phyloP scores from a whole-genome alignment of 2,113 vertebrate species.

The Corydoras sp. region DNA sequence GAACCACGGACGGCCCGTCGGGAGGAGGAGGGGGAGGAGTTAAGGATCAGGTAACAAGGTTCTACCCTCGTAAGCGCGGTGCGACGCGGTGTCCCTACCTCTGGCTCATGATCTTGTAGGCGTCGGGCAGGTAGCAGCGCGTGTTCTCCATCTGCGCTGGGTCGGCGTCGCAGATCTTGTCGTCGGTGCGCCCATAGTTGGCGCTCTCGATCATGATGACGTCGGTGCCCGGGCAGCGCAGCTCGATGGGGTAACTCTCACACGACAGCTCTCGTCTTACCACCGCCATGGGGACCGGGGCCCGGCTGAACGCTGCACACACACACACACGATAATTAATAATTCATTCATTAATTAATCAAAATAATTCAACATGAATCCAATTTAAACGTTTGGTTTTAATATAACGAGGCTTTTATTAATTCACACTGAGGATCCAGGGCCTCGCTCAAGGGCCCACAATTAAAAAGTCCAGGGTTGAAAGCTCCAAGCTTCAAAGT shows the following conservation, averaged over 20 bases:
- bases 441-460: too few species aligned
- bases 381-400: not conserved
- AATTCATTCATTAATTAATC: not conserved
- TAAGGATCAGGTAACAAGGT: too few species aligned
- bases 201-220: conserved; percentile 99
- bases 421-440: not conserved
- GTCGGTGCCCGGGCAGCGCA: conserved; percentile 94
- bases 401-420: not conserved
- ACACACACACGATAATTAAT: too few species aligned
- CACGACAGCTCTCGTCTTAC: conserved; percentile 95
- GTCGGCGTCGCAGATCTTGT: conserved; percentile 98
- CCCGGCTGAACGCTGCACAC: conserved; percentile 85
- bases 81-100: conserved; percentile 64
- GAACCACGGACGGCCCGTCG: too few species aligned
- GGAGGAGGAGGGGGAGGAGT: too few species aligned
- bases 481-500: too few species aligned
- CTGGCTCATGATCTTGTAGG: conserved; percentile 99
- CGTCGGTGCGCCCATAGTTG: conserved; percentile 96
- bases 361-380: too few species aligned
- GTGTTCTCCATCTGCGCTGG: conserved; percentile 99
- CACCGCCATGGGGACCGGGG: conserved; percentile 95
- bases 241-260: conserved; percentile 96
- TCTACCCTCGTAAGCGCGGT: too few species aligned
- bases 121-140: conserved; percentile 94
- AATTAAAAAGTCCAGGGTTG: too few species aligned